Evolutionary conservation across 1,140 invertebrate genomes (phyloP), one percentile per base, ranked within the genome.

Genomic region (Xylocopa sonorina): DNA sequence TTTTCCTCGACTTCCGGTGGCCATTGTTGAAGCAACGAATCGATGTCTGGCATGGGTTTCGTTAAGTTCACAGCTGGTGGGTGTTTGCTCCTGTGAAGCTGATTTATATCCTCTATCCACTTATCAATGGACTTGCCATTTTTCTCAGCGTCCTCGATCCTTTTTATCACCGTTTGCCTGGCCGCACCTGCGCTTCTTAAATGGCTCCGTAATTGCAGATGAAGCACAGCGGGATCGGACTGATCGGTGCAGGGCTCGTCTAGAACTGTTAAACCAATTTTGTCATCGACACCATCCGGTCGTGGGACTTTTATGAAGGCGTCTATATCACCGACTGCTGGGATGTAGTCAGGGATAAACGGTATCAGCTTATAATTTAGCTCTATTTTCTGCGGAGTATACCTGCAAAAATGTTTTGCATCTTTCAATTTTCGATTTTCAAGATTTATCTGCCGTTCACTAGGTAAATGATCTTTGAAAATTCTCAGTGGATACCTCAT

Each of bases 301-400:
- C 97, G 94, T 27, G 95, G 94, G 3, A 99, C 96, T 94, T 99
- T 99, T 38, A 99, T 95, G 91, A 99, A 99, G 9, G 98, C 98
- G 93, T 99, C 99, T 87, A 99, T 98, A 91, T 99, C 99, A 0
- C 99, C 99, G 41, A 99, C 98, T 12, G 98, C 97, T 29, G 99
- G 99, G 86, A 99, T 98, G 91, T 96, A 99, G 88, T 99, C 98
- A 0, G 98, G 98, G 69, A 99, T 96, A 90, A 99, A 99, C 1
- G 99, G 98, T 86, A 97, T 96, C 81, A 99, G 93, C 88, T 98
- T 98, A 88, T 97, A 96, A 29, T 98, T 97, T 21, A 98, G 94
- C 81, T 98, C 97, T 58, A 99, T 96, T 67, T 96, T 96, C 92
- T 99, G 97, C 0, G 98, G 98, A 2, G 97, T 97, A 90, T 99